Base-by-base conservation (phyloP, 2,113 vertebrate genomes). In the Psittacara wagleri region DNA sequence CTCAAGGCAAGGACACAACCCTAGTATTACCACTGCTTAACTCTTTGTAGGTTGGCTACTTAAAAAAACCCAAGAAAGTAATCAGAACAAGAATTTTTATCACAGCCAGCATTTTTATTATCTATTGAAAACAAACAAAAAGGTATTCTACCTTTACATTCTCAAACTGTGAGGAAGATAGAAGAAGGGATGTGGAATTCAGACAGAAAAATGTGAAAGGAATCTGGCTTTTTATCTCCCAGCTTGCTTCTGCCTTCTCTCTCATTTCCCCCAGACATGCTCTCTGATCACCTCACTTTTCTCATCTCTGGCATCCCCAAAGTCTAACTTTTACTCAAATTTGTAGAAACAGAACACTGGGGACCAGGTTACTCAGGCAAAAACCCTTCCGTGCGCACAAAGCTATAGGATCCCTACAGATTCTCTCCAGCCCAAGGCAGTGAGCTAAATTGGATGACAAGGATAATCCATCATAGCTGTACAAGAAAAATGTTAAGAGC, bases 391-490 rank as follows among this genome's bases (percentile, higher is more conserved):
- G 29, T 13, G 31, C n/a, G 22, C 19, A 31, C 37, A 33, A 7
- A 44, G 18, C 18, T 37, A 9, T 13, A 51, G 24, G 9, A 59
- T 44, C 12, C 17, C 29, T 28, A 31, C 33, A 22, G 8, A 1
- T 55, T 22, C 52, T 22, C 5, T 25, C 35, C 35, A 10, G 3
- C 4, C 15, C 11, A 31, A 6, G 2, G 15, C 35, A 17, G 41
- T 1, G 29, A 52, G 7, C 11, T 11, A 14, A 29, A 16, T 0
- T 9, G 22, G 20, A 20, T 0, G 77, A 55, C 25, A 86, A 57
- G 23, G 46, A 20, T 13, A 37, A 12, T 28, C 3, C 13, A 14
- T 0, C 3, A 1, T 0, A 37, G 25, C 1, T 24, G 10, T 5
- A 31, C 0, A 5, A 86, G 37, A 13, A 83, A 41, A 55, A 31